Evolutionary conservation across 2,888 invertebrate genomes (phyloP), one percentile per base, ranked within the genome.

Genomic region (Andrena chrysosceles): DNA sequence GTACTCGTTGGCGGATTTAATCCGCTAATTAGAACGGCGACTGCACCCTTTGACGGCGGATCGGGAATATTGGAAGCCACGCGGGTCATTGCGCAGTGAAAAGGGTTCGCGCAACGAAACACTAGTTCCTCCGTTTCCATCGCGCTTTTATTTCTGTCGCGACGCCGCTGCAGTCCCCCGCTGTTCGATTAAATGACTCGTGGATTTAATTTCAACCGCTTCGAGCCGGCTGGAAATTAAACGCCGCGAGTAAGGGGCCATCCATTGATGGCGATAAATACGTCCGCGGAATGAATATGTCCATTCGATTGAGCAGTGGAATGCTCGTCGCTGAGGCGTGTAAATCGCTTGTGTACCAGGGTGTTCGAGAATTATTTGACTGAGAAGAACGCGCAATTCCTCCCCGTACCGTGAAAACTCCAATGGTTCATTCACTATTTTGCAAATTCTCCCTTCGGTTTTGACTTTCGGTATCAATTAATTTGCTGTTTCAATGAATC

Each of bases 21-120:
- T 85, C 80, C 83, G 89, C 89, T 90, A 88, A 90, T 88, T 88
- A 89, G 81, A 73, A 71, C 76, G 63, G 75, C 80, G 67, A 71
- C 69, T 59, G 83, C 73, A 77, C 70, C 79, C 80, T 85, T 84
- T 87, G 84, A 87, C 76, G 62, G 62, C 42, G 48, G 48, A 63
- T 35, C 69, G 49, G 10, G 85, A 60, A 81, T 81, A 83, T 85
- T 75, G 75, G 56, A 77, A 56, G 56, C 23, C 56, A 26, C 52
- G 49, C 48, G 48, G 73, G 23, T 59, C 70, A 71, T 64, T 56
- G 23, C 56, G 56, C 56, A 42, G 20, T 20, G 54, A 20, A 20
- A 20, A 70, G 62, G 60, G 54, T 60, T 59, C 4, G 23, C 71
- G 72, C 23, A 67, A 77, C 75, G 76, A 69, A 26, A 63, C 72